Conservation (phyloP, 2,113 vertebrate genomes). For the Hipposideros armiger region DNA sequence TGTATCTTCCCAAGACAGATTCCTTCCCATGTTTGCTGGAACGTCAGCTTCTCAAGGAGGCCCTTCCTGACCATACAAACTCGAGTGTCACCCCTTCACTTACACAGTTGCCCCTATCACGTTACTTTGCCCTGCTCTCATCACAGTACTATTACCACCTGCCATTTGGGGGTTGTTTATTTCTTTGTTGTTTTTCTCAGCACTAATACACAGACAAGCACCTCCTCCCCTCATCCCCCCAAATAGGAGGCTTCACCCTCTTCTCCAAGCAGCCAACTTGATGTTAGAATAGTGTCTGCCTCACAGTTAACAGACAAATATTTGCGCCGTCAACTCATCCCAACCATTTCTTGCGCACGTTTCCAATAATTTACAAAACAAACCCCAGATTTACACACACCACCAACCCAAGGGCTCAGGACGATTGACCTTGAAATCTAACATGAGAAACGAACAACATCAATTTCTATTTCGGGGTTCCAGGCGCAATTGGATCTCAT, state of each 20-base stretch:
- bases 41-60: accelerated
- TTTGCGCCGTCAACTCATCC: not conserved
- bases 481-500: conserved; percentile 71
- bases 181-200: not conserved
- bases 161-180: not conserved
- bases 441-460: not conserved
- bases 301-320: accelerated
- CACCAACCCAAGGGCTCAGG: conserved; percentile 42
- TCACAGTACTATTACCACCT: not conserved
- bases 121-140: not conserved
- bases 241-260: accelerated
- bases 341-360: not conserved
- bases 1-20: not conserved
- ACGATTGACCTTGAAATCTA: conserved; percentile 70
- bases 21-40: not conserved
- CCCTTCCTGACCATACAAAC: not conserved
- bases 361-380: not conserved
- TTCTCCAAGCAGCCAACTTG: accelerated
- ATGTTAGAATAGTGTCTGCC: accelerated
- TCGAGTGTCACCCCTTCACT: accelerated
- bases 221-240: not conserved
- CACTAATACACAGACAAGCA: accelerated
- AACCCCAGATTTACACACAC: not conserved
- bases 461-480: conserved; percentile 69
- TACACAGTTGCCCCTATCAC: accelerated